Evolutionary conservation across 2,797 vertebrate species (phyloP), one percentile per base, ranked within the genome.

Genomic region (Zalophus californianus): DNA sequence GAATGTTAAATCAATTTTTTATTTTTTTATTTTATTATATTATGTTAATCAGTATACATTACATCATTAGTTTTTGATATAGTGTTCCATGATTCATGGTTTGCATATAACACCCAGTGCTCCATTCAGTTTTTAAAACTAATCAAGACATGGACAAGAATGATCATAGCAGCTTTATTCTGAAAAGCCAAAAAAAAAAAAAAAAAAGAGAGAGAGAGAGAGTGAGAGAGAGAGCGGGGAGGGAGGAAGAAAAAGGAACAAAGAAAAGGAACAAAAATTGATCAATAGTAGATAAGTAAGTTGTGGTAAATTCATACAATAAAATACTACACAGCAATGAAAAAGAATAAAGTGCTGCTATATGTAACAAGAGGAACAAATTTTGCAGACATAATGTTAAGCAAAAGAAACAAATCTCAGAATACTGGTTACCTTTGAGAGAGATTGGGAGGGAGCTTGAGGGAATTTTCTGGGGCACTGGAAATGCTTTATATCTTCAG

Each of bases 1-100:
- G 58, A 80, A 87, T 77, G 32, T 93, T 91, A 91, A 94, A 35
- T 32, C 86, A 32, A 68, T 94, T 95, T 44, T 44, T 44, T 2
- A 44, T 44, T 44, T 44, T 44, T 44, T 44, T 44, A 44, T 44
- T 44, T 44, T 44, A 44, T 44, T 44, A 44, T 44, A 44, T 44
- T 44, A 44, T 6, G 7, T 44, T 44, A 44, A 44, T 44, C 44
- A 44, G 1, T 9, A 44, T 44, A 44, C 44, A 44, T 44, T 44
- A 44, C 44, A 44, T 44, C 7, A 44, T 44, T 44, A 44, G 7
- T 44, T 44, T 44, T 44, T 44, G 44, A 44, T 44, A 1, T 44
- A 44, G 44, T 44, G 44, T 44, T 44, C 44, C 44, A 44, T 44
- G 44, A 44, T 44, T 44, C 44, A 44, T 44, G 1, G 44, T 44